Evolutionary conservation across 2,888 invertebrate species (phyloP).

Genomic region (Automeris io): DNA sequence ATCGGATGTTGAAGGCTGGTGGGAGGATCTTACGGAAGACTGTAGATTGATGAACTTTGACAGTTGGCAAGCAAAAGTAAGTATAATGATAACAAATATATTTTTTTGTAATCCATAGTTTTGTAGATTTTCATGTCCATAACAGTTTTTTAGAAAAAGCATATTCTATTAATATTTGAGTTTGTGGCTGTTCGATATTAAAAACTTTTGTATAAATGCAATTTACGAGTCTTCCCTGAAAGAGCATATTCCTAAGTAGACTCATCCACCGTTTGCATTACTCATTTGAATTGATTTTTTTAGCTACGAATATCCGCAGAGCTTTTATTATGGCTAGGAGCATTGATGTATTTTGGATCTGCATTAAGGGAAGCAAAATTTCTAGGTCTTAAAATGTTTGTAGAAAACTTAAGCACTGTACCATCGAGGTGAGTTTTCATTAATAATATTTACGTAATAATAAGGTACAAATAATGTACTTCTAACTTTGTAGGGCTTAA

Average conservation of each 20-base stretch:
- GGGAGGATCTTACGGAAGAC: conserved; percentile 83
- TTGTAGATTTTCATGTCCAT: too few species aligned
- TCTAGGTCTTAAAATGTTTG: conserved; percentile 94
- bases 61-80: conserved; percentile 73
- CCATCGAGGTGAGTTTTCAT: conserved; percentile 74
- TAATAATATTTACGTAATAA: too few species aligned
- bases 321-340: conserved; percentile 86
- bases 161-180: too few species aligned
- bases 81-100: not conserved
- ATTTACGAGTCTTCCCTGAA: too few species aligned
- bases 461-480: too few species aligned
- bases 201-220: not conserved
- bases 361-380: conserved; percentile 93
- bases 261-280: too few species aligned
- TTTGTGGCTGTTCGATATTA: not conserved
- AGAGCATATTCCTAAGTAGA: too few species aligned
- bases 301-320: conserved; percentile 87
- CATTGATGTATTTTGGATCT: conserved; percentile 88
- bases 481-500: too few species aligned
- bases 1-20: conserved; percentile 80
- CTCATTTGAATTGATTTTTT: conserved; percentile 12
- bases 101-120: too few species aligned
- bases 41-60: conserved; percentile 83
- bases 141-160: too few species aligned
- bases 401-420: conserved; percentile 91